Evolutionary conservation across 2,888 invertebrate species (phyloP).

Genomic region (Synergus japonicus): DNA sequence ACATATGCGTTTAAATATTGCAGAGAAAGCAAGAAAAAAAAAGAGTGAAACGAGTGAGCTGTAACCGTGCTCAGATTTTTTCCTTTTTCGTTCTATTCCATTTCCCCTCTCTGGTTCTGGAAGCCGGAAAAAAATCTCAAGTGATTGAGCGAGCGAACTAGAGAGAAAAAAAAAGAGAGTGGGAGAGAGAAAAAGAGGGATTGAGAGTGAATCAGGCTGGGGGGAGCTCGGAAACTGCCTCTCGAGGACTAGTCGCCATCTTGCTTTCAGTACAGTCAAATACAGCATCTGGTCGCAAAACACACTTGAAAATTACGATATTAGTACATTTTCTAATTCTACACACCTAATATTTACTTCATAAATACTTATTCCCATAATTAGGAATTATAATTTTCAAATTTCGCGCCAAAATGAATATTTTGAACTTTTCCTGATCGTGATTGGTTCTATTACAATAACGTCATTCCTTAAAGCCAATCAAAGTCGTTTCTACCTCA

Average conservation of each 20-base stretch:
- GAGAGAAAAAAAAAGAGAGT: conserved; percentile 57
- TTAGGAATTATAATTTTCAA: neutral
- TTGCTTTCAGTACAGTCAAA: conserved; percentile 74
- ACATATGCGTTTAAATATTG: conserved; percentile 14
- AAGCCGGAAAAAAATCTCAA: conserved; percentile 61
- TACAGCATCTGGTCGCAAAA: conserved; percentile 55
- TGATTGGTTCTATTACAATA: too few species aligned
- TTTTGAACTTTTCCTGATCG: neutral
- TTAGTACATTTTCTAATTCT: neutral
- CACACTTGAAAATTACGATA: neutral
- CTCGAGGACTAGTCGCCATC: conserved; percentile 75
- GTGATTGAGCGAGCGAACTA: conserved; percentile 56
- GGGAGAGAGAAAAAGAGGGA: conserved; percentile 52
- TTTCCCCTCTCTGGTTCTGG: conserved; percentile 58
- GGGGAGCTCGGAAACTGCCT: conserved; percentile 70
- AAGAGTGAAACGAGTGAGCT: conserved; percentile 38
- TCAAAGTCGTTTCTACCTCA: too few species aligned
- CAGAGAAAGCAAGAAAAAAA: neutral
- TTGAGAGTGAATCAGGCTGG: conserved; percentile 46
- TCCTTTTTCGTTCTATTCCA: conserved; percentile 59
- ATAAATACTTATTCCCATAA: neutral
- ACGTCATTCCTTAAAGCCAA: too few species aligned
- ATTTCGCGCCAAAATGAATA: neutral
- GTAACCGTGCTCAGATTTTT: conserved; percentile 57
- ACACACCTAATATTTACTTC: neutral